Percentiles rank a stretch among this genome's conserved stretches.
Evolutionary conservation across 2,113 vertebrate genomes (phyloP).

Genomic region (Suricata suricatta): DNA sequence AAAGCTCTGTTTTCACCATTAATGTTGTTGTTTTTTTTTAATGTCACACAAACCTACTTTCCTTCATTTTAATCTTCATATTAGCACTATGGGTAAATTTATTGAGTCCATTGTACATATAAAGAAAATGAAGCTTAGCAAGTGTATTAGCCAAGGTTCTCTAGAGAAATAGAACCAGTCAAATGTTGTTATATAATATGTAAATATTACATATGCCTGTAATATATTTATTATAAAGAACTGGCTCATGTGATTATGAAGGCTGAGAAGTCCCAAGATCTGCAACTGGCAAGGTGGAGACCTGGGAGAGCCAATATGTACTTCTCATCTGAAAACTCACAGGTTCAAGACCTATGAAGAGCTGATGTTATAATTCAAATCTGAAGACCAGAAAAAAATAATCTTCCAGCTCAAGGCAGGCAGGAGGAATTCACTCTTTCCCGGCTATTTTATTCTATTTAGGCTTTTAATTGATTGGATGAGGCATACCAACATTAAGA

Average conservation of each 20-base stretch:
- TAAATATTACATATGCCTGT: neutral
- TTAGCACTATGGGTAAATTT: neutral
- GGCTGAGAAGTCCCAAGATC: neutral
- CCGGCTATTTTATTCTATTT: neutral
- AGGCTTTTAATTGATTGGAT: neutral
- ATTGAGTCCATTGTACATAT: neutral
- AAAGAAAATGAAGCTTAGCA: neutral
- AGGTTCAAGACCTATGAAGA: neutral
- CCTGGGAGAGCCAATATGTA: neutral
- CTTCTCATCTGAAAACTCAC: neutral
- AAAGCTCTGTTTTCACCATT: neutral
- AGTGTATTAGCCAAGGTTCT: neutral
- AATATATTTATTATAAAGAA: neutral
- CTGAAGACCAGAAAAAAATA: neutral
- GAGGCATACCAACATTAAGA: neutral
- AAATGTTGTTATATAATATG: neutral
- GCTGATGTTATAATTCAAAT: neutral
- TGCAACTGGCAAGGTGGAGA: neutral
- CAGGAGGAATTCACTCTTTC: neutral
- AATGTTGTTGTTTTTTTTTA: neutral
- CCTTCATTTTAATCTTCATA: neutral
- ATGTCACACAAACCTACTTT: neutral
- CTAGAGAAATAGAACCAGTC: neutral
- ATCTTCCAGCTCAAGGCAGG: neutral
- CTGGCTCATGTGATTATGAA: neutral